Evolutionary conservation across 2,113 vertebrate genomes (phyloP).

Genomic region (Pseudorhombus dupliciocellatus): DNA sequence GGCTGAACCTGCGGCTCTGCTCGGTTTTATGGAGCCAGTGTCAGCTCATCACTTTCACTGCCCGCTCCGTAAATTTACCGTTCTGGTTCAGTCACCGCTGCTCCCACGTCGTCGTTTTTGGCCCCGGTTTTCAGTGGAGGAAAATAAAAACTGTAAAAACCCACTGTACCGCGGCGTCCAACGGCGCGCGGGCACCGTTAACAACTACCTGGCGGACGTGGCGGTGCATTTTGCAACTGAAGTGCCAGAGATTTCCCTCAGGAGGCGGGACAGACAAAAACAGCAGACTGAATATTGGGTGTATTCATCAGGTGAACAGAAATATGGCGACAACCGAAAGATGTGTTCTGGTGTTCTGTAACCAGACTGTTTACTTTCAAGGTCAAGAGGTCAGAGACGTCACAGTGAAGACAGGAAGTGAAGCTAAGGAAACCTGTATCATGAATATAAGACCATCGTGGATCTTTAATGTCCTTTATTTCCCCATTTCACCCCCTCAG

Average conservation of each 20-base stretch:
- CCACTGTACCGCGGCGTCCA: not conserved
- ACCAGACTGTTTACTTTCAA: too few relatives aligned
- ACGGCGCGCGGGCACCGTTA: not conserved
- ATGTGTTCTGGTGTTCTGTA: too few relatives aligned
- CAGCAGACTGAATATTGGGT: not conserved
- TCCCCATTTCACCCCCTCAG: too few relatives aligned
- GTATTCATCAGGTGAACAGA: not conserved
- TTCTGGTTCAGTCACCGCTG: not conserved
- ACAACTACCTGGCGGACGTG: not conserved
- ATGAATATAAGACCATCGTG: too few relatives aligned
- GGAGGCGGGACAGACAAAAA: not conserved
- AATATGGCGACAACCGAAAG: not conserved
- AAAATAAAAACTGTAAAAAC: not conserved
- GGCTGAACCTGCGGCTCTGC: not conserved
- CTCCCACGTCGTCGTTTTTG: not conserved
- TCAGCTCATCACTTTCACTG: slow-evolving; percentile 8
- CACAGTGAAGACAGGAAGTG: too few relatives aligned
- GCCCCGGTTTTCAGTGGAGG: not conserved
- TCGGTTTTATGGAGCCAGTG: not conserved
- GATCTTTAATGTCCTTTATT: too few relatives aligned
- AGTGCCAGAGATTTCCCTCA: not conserved
- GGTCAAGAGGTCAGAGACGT: too few relatives aligned
- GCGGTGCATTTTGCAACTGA: not conserved
- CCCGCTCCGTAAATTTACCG: not conserved
- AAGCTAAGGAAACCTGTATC: too few relatives aligned